phyloP scores from a whole-genome alignment of 2,888 invertebrate species.

The Hydroisotoma schaefferi region DNA sequence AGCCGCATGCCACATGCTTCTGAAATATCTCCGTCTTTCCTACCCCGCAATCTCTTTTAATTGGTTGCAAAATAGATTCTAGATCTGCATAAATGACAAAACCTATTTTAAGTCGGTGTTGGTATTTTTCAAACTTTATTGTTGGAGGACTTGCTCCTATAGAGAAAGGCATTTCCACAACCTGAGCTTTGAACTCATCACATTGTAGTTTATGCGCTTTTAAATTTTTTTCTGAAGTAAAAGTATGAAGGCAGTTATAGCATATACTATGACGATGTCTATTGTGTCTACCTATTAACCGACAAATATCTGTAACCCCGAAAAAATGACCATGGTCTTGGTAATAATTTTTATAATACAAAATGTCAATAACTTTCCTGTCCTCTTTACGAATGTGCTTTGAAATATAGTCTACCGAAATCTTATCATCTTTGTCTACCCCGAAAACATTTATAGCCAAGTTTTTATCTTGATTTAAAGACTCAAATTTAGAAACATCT shows the following conservation, averaged over 20 bases:
- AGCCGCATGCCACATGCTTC: not conserved
- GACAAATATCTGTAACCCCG: not conserved
- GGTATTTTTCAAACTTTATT: not conserved
- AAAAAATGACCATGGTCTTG: not conserved
- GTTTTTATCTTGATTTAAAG: not conserved
- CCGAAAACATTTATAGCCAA: slow-evolving; percentile 8
- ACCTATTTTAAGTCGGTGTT: not conserved
- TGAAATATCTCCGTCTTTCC: not conserved
- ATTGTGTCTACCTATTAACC: not conserved
- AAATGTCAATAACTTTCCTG: not conserved
- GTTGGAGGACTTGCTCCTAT: not conserved
- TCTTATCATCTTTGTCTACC: not conserved
- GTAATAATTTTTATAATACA: not conserved
- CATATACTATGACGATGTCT: not conserved
- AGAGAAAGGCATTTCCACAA: not conserved
- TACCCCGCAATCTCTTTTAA: not conserved
- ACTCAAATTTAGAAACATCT: not conserved
- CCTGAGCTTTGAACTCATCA: slow-evolving; percentile 2
- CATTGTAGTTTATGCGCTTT: not conserved
- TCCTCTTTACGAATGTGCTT: not conserved
- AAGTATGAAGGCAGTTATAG: not conserved
- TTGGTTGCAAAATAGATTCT: not conserved
- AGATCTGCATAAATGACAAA: slow-evolving; percentile 10
- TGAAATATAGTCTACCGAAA: not conserved
- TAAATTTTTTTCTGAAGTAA: not conserved